Evolutionary conservation across 2,797 vertebrate genomes (phyloP).

Genomic region (Acrossocheilus wenchowensis): DNA sequence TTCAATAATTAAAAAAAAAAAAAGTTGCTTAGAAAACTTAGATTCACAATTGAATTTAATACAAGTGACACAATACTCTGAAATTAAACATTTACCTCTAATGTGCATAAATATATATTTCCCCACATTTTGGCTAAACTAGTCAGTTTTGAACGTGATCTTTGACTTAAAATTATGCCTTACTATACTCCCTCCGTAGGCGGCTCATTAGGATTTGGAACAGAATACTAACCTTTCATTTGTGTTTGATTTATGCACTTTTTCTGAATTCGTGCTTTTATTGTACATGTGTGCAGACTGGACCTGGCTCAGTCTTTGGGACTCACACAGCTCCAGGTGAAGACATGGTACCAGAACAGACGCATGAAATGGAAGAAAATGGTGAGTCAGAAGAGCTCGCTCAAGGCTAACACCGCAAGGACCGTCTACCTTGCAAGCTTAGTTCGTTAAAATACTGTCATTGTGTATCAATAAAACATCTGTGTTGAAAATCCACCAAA

Average conservation of each 20-base stretch:
- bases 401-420: not conserved
- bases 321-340: conserved; percentile 98
- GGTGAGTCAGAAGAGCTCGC: conserved; percentile 75
- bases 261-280: not conserved
- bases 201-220: not conserved
- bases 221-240: not conserved
- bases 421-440: not conserved
- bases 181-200: not conserved
- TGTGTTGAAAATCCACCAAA: conserved; percentile 40
- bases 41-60: not conserved
- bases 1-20: not conserved
- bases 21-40: not conserved
- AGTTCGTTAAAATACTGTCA: not conserved
- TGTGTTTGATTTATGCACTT: not conserved
- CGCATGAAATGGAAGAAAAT: conserved; percentile 99
- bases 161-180: not conserved
- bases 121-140: not conserved
- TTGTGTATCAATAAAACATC: conserved; percentile 27
- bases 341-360: conserved; percentile 99
- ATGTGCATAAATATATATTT: not conserved
- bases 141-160: not conserved
- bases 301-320: conserved; percentile 95
- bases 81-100: not conserved
- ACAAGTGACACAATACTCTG: not conserved
- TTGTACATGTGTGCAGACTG: conserved; percentile 77